These are phyloP conservation scores for Empis stercorea DNA, from an alignment of 2,888 invertebrate genomes.

Conservation along the genomic window DNA sequence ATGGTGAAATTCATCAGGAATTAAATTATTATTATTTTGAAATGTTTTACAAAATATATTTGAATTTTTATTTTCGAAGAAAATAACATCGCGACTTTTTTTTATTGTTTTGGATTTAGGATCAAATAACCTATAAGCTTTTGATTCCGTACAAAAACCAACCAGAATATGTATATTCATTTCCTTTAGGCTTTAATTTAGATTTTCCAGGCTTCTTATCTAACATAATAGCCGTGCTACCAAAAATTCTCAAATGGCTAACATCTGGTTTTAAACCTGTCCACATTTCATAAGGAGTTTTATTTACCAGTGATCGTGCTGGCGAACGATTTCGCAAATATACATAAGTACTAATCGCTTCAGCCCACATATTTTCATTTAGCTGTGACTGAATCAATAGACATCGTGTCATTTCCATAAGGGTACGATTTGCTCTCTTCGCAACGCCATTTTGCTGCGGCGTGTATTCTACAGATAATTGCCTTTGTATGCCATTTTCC, in stretches of 20 bases:
- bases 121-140: no score
- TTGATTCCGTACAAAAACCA: no score
- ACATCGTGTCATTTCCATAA: neutral
- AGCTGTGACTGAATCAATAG: neutral
- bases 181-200: no score
- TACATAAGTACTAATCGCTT: constrained; percentile 1
- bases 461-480: no score
- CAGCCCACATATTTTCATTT: constrained; percentile 9
- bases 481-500: no score
- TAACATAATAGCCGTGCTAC: constrained; percentile 6
- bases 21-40: no score
- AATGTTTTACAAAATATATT: no score
- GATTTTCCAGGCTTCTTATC: constrained; percentile 6
- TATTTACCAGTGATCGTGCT: constrained; percentile 4
- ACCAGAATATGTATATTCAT: no score
- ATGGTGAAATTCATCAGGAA: no score
- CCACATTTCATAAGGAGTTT: constrained; percentile 8
- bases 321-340: constrained; percentile 6
- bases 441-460: constrained; percentile 8
- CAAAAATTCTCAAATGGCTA: constrained; percentile 7
- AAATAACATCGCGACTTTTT: no score
- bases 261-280: constrained; percentile 5
- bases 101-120: no score
- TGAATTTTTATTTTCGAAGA: no score
- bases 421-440: constrained; percentile 7